A percentile compares a stretch with the other conserved stretches of the same genome.
Conservation (phyloP, 1,140 invertebrate species). For the Drosophila seguyi region DNA sequence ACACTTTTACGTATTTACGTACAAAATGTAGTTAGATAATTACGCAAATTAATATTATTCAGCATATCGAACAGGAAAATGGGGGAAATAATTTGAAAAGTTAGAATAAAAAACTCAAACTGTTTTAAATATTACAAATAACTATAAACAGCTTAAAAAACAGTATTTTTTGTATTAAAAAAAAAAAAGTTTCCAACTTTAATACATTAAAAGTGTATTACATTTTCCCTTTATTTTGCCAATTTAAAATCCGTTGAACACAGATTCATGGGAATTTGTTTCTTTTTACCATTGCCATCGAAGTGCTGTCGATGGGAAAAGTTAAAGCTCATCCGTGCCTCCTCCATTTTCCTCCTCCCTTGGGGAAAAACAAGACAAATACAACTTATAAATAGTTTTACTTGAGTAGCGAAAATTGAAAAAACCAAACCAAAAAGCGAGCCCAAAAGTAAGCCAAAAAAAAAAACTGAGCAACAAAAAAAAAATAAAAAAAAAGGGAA, state of each 20-base stretch:
- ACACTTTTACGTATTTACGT: no score
- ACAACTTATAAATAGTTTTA: slow-evolving; percentile 79
- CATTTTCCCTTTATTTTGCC: neutral
- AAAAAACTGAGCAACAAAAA: slow-evolving; percentile 7
- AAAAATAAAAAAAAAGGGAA: neutral
- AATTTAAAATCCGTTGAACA: neutral
- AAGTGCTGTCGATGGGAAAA: slow-evolving; percentile 15
- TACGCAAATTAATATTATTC: no score
- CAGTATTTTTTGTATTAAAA: no score
- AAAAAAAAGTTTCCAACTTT: neutral
- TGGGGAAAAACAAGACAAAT: slow-evolving; percentile 62
- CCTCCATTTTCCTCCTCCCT: neutral
- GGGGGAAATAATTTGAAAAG: no score
- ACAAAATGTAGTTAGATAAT: no score
- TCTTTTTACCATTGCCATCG: neutral
- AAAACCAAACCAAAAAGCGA: slow-evolving; percentile 48
- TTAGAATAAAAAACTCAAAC: no score
- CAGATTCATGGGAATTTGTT: slow-evolving; percentile 9
- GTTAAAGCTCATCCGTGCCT: neutral
- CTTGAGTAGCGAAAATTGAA: slow-evolving; percentile 69
- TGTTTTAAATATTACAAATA: no score
- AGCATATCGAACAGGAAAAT: no score
- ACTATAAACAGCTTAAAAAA: no score
- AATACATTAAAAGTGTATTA: neutral
- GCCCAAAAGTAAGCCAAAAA: slow-evolving; percentile 21